Evolutionary conservation across 2,113 vertebrate species (phyloP).

Genomic region (Cnemophilus loriae): DNA sequence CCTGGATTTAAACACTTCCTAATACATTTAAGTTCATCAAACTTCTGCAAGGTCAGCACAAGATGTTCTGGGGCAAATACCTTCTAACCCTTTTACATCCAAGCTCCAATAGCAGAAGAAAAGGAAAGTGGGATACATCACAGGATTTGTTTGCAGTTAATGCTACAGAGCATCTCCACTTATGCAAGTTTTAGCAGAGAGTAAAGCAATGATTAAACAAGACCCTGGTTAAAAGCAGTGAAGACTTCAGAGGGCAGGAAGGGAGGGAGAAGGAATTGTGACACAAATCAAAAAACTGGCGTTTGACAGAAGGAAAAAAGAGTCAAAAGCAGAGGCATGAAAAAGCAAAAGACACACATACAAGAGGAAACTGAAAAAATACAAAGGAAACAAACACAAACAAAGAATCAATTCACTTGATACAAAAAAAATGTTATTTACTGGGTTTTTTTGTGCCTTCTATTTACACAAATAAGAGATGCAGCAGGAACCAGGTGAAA

Average conservation of each 20-base stretch:
- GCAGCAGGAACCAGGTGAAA: not conserved
- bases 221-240: not conserved
- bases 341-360: not conserved
- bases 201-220: not conserved
- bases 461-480: not conserved
- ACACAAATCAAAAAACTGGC: not conserved
- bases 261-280: not conserved
- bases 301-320: not conserved
- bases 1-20: not conserved
- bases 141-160: not conserved
- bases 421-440: not conserved
- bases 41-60: not conserved
- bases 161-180: not conserved
- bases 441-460: not conserved
- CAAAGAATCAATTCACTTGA: not conserved
- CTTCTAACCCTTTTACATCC: not conserved
- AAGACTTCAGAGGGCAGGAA: not conserved
- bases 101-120: not conserved
- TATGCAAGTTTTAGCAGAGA: not conserved
- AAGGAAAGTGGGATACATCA: not conserved
- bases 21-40: not conserved
- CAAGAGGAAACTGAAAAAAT: not conserved
- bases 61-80: not conserved
- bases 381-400: fast-evolving
- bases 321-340: not conserved